Evolutionary conservation across 2,888 invertebrate species (phyloP).

Genomic region (Mamestra brassicae): DNA sequence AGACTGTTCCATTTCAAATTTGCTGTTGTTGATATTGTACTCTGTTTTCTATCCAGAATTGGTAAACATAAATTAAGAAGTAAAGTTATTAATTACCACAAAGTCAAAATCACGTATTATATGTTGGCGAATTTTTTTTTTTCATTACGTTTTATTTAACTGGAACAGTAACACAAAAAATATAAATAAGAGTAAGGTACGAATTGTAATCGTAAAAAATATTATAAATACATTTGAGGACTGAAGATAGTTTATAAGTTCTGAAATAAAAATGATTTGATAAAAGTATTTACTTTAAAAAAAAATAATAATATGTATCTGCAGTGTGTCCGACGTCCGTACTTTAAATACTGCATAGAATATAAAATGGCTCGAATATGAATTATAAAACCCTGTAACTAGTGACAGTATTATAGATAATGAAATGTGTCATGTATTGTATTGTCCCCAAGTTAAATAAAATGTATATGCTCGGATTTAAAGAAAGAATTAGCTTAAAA

Average conservation of each 20-base stretch:
- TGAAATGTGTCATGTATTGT: constrained; percentile 8
- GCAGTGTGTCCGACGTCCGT: background rate
- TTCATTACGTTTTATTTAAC: background rate
- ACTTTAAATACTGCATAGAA: background rate
- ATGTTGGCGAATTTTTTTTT: no score
- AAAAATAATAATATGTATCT: no score
- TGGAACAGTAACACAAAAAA: background rate
- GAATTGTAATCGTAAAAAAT: background rate
- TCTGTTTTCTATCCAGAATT: no score
- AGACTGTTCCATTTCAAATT: no score
- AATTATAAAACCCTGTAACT: background rate
- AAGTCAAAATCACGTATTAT: no score
- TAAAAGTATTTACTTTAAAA: no score
- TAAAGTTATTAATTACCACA: no score
- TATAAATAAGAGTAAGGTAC: background rate
- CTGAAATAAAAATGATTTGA: background rate
- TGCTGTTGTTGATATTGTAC: no score
- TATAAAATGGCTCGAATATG: background rate
- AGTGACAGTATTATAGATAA: constrained; percentile 31
- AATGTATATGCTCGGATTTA: constrained; percentile 10
- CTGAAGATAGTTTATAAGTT: background rate
- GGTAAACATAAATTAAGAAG: no score
- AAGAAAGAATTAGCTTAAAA: background rate
- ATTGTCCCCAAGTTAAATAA: background rate
- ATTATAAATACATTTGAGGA: no score